A percentile compares a stretch with the other conserved stretches of the same genome.
Evolutionary conservation across 2,797 vertebrate genomes (phyloP).

Genomic region (Falco peregrinus): DNA sequence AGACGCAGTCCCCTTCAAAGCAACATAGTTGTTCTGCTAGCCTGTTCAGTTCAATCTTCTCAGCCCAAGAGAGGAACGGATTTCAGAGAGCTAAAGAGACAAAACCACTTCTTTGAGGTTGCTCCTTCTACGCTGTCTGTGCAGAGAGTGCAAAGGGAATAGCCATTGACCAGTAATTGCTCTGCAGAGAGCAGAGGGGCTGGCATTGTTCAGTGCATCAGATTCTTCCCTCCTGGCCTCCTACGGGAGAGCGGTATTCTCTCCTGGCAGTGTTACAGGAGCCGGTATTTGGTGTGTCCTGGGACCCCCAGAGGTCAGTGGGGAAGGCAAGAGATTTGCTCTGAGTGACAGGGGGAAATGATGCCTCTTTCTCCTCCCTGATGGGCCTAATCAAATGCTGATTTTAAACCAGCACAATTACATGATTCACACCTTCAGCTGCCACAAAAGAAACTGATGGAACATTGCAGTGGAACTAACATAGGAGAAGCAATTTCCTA

Average conservation of each 20-base stretch:
- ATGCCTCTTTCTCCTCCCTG: neutral
- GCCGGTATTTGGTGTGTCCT: fast-evolving
- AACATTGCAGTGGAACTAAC: neutral
- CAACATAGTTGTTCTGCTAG: neutral
- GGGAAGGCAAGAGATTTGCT: neutral
- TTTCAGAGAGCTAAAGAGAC: neutral
- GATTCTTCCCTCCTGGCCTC: neutral
- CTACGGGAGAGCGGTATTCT: neutral
- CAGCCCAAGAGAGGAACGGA: neutral
- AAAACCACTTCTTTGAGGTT: neutral
- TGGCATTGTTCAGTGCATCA: fast-evolving
- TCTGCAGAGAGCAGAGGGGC: neutral
- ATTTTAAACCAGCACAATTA: neutral
- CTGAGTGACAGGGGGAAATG: neutral
- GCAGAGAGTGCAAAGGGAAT: neutral
- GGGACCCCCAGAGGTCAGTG: neutral
- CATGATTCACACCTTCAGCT: slow-evolving; percentile 14
- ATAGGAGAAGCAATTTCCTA: neutral
- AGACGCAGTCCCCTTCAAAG: neutral
- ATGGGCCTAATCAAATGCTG: neutral
- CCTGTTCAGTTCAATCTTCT: neutral
- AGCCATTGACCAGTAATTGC: neutral
- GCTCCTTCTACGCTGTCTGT: neutral
- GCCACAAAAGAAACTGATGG: neutral
- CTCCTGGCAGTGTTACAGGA: neutral